A percentile compares a stretch with the other conserved stretches of the same genome.
These are phyloP conservation scores for Eupelmus urozonus DNA, from an alignment of 2,888 invertebrate genomes.

Conservation along the genomic window DNA sequence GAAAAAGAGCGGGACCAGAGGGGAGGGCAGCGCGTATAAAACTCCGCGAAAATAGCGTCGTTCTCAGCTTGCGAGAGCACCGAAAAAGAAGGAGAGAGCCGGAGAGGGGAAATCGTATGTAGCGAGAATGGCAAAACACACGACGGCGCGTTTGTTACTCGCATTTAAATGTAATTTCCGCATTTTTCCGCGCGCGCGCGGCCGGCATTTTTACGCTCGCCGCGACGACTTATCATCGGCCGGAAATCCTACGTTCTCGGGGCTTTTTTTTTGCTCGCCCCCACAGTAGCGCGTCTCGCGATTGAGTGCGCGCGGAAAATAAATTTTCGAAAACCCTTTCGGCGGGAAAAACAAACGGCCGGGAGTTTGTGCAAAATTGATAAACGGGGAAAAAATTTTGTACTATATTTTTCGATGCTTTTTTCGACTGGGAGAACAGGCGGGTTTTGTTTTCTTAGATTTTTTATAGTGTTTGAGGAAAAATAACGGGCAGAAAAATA, in stretches of 20 bases:
- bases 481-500: too few species aligned
- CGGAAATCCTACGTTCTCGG: too few species aligned
- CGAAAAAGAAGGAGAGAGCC: conserved; percentile 10
- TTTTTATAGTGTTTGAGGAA: too few species aligned
- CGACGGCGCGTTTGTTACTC: conserved; percentile 62
- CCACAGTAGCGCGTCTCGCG: not conserved
- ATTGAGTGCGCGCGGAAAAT: conserved; percentile 28
- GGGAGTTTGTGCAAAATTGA: too few species aligned
- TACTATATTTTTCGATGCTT: too few species aligned
- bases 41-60: conserved; percentile 34
- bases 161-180: conserved; percentile 63
- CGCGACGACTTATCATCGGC: conserved; percentile 33
- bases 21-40: conserved; percentile 16
- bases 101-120: conserved; percentile 41
- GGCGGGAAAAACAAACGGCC: too few species aligned
- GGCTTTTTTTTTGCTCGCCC: not conserved
- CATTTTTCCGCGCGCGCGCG: conserved; percentile 29
- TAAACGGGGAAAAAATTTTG: too few species aligned
- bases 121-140: conserved; percentile 54
- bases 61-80: not conserved
- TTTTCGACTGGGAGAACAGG: too few species aligned
- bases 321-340: conserved; percentile 18
- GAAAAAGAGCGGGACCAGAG: not conserved
- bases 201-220: conserved; percentile 26
- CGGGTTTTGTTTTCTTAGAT: too few species aligned